phyloP scores from a whole-genome alignment of 2,888 invertebrate genomes.

The Aquatica leii region DNA sequence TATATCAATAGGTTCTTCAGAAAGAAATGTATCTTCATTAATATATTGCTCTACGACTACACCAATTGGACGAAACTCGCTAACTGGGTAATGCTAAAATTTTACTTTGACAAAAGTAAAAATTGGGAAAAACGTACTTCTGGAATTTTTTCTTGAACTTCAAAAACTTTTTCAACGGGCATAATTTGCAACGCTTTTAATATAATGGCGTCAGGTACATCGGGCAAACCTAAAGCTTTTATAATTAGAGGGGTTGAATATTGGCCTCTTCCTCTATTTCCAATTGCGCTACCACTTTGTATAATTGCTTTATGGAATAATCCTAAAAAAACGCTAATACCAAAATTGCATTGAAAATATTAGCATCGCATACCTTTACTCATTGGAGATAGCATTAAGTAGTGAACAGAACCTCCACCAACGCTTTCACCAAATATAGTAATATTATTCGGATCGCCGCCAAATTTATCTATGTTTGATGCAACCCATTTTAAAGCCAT shows the following conservation, averaged over 20 bases:
- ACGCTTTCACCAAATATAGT: constrained; percentile 25
- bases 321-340: constrained; percentile 12
- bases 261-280: constrained; percentile 41
- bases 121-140: constrained; percentile 15
- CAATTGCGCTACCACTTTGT: constrained; percentile 49
- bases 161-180: constrained; percentile 9
- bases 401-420: constrained; percentile 17
- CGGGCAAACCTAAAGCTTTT: constrained; percentile 8
- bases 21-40: constrained; percentile 48
- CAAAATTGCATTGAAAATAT: constrained; percentile 48
- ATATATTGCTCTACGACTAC: constrained; percentile 46
- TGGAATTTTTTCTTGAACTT: constrained; percentile 12
- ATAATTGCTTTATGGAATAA: constrained; percentile 44
- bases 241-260: constrained; percentile 24
- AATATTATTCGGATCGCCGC: constrained; percentile 16
- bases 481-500: constrained; percentile 20
- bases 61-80: neutral
- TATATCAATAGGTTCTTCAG: constrained; percentile 48
- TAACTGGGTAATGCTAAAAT: neutral
- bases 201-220: constrained; percentile 15
- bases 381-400: constrained; percentile 6
- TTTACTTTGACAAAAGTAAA: neutral
- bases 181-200: constrained; percentile 18
- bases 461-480: constrained; percentile 12
- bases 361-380: constrained; percentile 12